These are phyloP conservation scores for Synchiropus splendidus DNA, from an alignment of 2,113 vertebrate species.

Conservation along the genomic window DNA sequence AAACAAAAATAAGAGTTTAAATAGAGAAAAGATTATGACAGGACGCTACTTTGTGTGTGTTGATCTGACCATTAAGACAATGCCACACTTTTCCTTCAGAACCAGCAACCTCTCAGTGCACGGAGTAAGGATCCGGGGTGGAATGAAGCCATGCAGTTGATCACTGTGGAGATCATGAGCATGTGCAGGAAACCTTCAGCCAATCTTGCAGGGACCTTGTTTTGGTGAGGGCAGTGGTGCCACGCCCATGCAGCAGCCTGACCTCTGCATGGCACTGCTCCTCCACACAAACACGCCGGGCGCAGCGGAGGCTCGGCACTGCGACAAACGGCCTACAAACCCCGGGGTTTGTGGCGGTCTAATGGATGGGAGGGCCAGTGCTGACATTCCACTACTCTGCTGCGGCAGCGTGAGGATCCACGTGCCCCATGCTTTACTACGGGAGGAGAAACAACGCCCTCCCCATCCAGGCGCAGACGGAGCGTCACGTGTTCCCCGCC, in stretches of 20 bases:
- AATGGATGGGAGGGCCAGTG: conserved; percentile 31
- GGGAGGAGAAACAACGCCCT: conserved; percentile 41
- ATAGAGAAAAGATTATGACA: too few species aligned
- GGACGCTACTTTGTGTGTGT: too few species aligned
- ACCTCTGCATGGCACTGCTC: conserved; percentile 46
- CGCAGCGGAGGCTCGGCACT: conserved; percentile 41
- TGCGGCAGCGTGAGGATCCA: conserved; percentile 65
- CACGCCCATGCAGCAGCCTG: conserved; percentile 58
- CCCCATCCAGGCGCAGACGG: conserved; percentile 6
- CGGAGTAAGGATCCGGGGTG: too few species aligned
- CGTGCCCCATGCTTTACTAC: conserved; percentile 61
- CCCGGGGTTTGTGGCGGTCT: conserved; percentile 25
- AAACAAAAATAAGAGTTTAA: too few species aligned
- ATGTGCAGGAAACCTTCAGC: background rate
- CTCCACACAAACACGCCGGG: conserved; percentile 9
- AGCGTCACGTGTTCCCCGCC: conserved; percentile 40
- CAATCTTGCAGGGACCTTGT: conserved; percentile 4
- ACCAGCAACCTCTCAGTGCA: too few species aligned
- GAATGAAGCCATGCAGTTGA: too few species aligned
- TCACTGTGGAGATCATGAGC: too few species aligned
- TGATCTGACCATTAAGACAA: too few species aligned
- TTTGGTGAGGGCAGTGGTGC: conserved; percentile 22
- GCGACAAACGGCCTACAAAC: conserved; percentile 32
- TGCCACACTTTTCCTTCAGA: too few species aligned
- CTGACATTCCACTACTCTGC: conserved; percentile 58